Base-by-base conservation (phyloP, 2,797 vertebrate genomes). In the Sus cebifrons region DNA sequence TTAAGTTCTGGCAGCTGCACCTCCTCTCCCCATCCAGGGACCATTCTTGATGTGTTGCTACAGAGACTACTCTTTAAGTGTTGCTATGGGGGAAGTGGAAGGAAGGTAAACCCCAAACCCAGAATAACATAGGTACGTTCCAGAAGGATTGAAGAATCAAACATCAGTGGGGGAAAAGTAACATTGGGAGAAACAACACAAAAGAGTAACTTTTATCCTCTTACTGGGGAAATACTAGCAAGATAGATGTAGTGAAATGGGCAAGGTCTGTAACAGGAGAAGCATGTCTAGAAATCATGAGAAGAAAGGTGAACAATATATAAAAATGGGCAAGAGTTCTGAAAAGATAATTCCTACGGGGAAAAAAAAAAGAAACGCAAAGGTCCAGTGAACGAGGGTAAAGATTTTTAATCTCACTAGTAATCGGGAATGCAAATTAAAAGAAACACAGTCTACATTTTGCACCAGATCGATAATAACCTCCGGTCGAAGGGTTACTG, bases 351-450 rank as follows among this genome's bases (percentile, higher is more conserved):
- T 84, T 82, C 17, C 54, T 8, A 12, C 17, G 23, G 21, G 10
- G 67, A n/a, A 83, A 83, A 64, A 60, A 88, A 91, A 83, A 64
- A 60, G 21, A 67, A 88, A 91, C 27, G 16, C 16, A 86, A 94
- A 97, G 17, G 3, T 49, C 18, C 13, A 71, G 44, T 7, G 71
- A 78, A 77, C 10, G n/a, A 17, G 40, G 89, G 6, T 44, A 44
- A 87, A 74, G 44, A 68, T 60, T 64, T 74, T 68, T 54, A 60
- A 21, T 40, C 25, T 93, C 79, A 32, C 3, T 12, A 56, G 16
- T 49, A 64, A 83, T 75, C 23, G 36, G 15, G 25, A 95, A 77
- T 18, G 56, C 1, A 86, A 91, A 64, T 87, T 68, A 49, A 67
- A 89, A 86, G 11, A 86, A 86, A 21, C 68, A 2, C 4, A 54